Base-by-base conservation (phyloP, 2,113 vertebrate genomes). In the Jacana jacana region DNA sequence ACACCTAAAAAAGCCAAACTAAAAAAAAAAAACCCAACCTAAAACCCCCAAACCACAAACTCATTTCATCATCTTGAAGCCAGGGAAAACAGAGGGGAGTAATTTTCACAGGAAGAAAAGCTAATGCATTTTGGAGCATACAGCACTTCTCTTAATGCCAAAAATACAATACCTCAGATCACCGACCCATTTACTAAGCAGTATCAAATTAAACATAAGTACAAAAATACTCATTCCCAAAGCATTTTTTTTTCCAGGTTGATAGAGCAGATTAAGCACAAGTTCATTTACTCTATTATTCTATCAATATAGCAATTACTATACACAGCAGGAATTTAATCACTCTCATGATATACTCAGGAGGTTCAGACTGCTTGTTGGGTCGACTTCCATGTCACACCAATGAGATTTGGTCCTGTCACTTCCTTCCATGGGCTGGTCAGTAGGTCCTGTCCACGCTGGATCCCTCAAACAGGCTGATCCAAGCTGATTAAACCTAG, bases 301-400 rank as follows among this genome's bases (percentile, higher is more conserved):
- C 86, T 84, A 79, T 81, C 93, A 78, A 64, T 80, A 75, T 15
- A 93, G 88, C 87, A 94, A 94, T 95, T 95, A 95, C 70, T 88
- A 66, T 19, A 83, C 89, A 83, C 96, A 97, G 94, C 88, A 91
- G 91, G 88, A 95, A 90, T 86, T 90, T 75, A 94, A 93, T 86
- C 90, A 71, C 80, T 78, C 76, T 89, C 76, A 18, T 68, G 78
- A 63, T 37, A 46, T 2, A 44, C 30, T 77, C 35, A 8, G 81
- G 35, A 75, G 73, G 54, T 58, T 52, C 64, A 78, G 57, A 61
- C 6, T 0, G 0, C 77, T 85, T 33, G 30, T 35, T 80, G 71
- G 30, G 60, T 86, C 3, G 3, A 40, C 65, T 71, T 51, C 48
- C 51, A 33, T 11, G 4, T 12, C 11, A 18, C 31, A 15, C 6